phyloP scores from a whole-genome alignment of 2,797 vertebrate species.

The Galaxias olidus region DNA sequence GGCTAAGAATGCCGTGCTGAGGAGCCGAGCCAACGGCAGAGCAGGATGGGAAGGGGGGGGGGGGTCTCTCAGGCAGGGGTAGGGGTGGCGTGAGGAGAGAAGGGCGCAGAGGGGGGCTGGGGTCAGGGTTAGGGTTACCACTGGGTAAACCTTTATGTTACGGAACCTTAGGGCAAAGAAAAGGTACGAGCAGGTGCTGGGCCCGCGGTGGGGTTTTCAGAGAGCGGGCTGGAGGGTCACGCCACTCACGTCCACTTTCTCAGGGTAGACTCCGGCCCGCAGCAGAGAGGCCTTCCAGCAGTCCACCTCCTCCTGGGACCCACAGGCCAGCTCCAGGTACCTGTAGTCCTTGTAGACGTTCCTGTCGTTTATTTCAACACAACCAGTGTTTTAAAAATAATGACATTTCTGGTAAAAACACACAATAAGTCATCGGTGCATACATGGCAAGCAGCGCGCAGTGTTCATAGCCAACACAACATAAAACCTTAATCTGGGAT shows the following conservation, averaged over 20 bases:
- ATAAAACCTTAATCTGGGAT: slow-evolving; percentile 1
- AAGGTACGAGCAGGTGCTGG: slow-evolving; percentile 50
- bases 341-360: slow-evolving; percentile 96
- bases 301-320: slow-evolving; percentile 89
- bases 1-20: slow-evolving; percentile 71
- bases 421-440: slow-evolving; percentile 12
- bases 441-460: slow-evolving; percentile 18
- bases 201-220: slow-evolving; percentile 22
- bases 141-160: slow-evolving; percentile 25
- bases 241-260: slow-evolving; percentile 84
- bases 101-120: no score
- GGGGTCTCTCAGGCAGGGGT: slow-evolving; percentile 50
- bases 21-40: slow-evolving; percentile 78
- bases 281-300: slow-evolving; percentile 94
- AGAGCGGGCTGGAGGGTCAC: slow-evolving; percentile 50
- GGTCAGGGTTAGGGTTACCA: slow-evolving; percentile 37
- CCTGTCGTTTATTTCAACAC: slow-evolving; percentile 67
- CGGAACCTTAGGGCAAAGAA: slow-evolving; percentile 20
- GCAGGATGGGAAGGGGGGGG: slow-evolving; percentile 69
- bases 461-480: neutral
- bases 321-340: slow-evolving; percentile 88
- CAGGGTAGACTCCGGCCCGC: slow-evolving; percentile 89
- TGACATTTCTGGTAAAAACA: no score
- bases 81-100: neutral
- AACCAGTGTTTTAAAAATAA: slow-evolving; percentile 28